Conservation (phyloP, 2,113 vertebrate genomes). For the Spermophilus dauricus region DNA sequence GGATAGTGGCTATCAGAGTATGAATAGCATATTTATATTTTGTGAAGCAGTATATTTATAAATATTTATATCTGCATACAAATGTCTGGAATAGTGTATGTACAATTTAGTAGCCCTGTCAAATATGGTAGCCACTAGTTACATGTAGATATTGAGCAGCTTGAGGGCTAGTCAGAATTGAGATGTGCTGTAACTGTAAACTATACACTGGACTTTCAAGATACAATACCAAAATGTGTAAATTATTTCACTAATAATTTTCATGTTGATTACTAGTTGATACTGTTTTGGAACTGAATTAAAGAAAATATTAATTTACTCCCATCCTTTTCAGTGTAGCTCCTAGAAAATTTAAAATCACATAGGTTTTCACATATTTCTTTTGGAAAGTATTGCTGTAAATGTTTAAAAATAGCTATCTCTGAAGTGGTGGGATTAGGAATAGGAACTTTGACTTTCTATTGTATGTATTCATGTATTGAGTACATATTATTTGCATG, state of each 20-base stretch:
- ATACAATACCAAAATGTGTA: neutral
- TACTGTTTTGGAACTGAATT: slow-evolving; percentile 6
- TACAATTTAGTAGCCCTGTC: neutral
- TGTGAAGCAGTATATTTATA: neutral
- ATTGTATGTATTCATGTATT: neutral
- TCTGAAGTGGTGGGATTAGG: neutral
- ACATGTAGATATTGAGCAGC: neutral
- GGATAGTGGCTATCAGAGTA: neutral
- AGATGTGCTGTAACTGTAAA: neutral
- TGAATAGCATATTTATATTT: slow-evolving; percentile 9
- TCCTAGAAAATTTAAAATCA: neutral
- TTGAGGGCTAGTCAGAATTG: neutral
- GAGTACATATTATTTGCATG: neutral
- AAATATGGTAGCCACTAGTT: neutral
- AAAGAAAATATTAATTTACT: slow-evolving; percentile 22
- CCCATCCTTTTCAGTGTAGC: neutral
- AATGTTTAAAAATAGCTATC: neutral
- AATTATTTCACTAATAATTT: neutral
- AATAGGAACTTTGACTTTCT: neutral
- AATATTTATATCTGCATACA: neutral
- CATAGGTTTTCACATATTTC: neutral
- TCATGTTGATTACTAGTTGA: neutral
- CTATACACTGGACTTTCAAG: neutral
- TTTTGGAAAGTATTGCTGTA: neutral
- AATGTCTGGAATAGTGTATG: neutral